These are phyloP conservation scores for Festucalex cinctus DNA, from an alignment of 2,113 vertebrate genomes.

Conservation along the genomic window DNA sequence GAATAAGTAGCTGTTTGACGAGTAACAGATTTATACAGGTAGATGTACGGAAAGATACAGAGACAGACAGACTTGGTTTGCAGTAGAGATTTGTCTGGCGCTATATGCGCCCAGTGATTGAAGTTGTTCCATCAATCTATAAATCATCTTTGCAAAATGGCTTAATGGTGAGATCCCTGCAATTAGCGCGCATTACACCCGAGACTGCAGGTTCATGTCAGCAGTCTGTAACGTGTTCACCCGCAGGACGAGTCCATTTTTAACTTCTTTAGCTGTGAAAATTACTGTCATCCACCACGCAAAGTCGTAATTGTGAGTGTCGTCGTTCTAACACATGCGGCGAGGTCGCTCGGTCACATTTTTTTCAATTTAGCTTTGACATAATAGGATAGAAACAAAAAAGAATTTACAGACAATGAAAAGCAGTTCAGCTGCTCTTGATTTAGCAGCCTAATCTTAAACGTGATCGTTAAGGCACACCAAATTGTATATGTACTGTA, in stretches of 20 bases:
- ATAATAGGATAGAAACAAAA: background rate
- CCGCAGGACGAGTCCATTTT: background rate
- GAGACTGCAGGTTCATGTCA: background rate
- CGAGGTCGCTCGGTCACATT: background rate
- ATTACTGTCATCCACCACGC: background rate
- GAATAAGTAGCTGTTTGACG: background rate
- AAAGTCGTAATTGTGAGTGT: background rate
- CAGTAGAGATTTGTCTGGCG: too few species aligned
- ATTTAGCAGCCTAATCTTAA: background rate
- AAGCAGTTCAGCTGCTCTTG: background rate
- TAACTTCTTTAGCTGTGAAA: background rate
- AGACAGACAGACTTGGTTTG: slow-evolving; percentile 8
- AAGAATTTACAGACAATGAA: background rate
- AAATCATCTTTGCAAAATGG: background rate
- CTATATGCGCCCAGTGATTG: too few species aligned
- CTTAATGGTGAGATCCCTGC: background rate
- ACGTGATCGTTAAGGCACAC: background rate
- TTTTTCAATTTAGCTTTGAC: background rate
- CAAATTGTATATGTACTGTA: too few species aligned
- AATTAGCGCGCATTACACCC: background rate
- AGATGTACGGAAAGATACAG: background rate
- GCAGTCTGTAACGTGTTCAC: background rate
- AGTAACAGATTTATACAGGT: background rate
- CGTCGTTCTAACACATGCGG: background rate
- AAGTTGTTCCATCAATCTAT: background rate